Base-by-base conservation (phyloP, 2,113 vertebrate genomes). In the Cairina moschata region DNA sequence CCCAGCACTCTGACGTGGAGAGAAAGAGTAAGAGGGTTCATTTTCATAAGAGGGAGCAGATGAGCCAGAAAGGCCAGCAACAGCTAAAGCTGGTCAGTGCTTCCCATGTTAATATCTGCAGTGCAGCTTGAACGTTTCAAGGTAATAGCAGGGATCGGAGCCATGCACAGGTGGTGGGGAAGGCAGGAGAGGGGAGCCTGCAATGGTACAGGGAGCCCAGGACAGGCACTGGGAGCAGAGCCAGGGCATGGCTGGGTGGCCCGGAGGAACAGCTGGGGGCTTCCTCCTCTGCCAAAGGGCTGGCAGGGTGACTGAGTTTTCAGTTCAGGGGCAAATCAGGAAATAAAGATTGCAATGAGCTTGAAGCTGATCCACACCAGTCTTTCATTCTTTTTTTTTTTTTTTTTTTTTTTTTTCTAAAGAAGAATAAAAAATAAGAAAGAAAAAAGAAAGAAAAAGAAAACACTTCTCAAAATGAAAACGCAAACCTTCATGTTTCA, bases 141-240 rank as follows among this genome's bases (percentile, higher is more conserved):
- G 28, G 16, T 25, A 16, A 12, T 4, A 48, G 23, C 50, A 62
- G 44, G 21, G 56, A 11, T 28, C n/a, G 55, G 73, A 55, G n/a
- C 55, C 0, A 1, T 6, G 31, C 14, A 16, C 8, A 26, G 38
- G 40, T 1, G 4, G 36, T 11, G 54, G 29, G 29, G 18, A 54
- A 82, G 84, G 78, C 71, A 63, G 44, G 56, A 55, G 29, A 65
- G 29, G 22, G 46, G 25, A 38, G 15, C 9, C 18, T 7, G 29
- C 29, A 32, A 15, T 3, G 4, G 20, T 0, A 0, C 2, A 0
- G 56, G 25, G 18, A 87, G 6, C 21, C 4, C 65, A 74, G 56
- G 16, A 16, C 54, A 73, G 38, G 58, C 1, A 48, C 46, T 48
- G 20, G 46, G 1, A 31, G 29, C 25, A n/a, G 32, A 52, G 34